Base-by-base conservation (phyloP, 2,888 invertebrate species). In the Iselma pallidipennis region DNA sequence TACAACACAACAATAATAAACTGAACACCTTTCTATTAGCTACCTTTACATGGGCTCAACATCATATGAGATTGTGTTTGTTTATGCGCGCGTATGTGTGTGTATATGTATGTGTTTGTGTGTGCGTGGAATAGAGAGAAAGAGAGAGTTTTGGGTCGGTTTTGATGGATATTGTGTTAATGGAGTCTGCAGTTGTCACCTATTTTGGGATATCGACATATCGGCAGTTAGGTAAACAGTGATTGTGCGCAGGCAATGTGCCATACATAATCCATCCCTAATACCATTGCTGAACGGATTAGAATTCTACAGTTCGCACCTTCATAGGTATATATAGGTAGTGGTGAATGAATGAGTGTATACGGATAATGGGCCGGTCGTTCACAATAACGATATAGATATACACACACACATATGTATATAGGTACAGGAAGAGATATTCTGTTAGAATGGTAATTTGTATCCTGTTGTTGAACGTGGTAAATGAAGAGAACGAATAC, bases 171-270 rank as follows among this genome's bases (percentile, higher is more conserved):
- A 71, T 69, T 67, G 69, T 68, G 72, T 72, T 74, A 74, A 71
- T 73, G 70, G 69, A 67, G 69, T 61, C 68, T 70, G 67, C 68
- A 70, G 71, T 74, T 75, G 74, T 73, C 72, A 71, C 67, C 70
- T 71, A 73, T 73, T 66, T 70, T 71, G 67, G 74, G 71, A 71
- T 73, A 77, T 77, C 76, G 77, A 74, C 75, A 69, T 75, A 74
- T 75, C 75, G 71, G 73, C 73, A 71, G 74, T 79, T 78, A 79
- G 77, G 80, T 80, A 80, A 81, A 81, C 81, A 81, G 63, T 76
- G 74, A 78, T 81, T 81, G 78, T 81, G 71, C 70, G 69, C 68
- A 73, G 74, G 75, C 78, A 78, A 78, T 76, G 78, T 74, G 71
- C 75, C 75, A 78, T 76, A 66, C 68, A 69, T 80, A 81, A 80